phyloP scores from a whole-genome alignment of 2,797 vertebrate species.

The Sebastes nivosus region DNA sequence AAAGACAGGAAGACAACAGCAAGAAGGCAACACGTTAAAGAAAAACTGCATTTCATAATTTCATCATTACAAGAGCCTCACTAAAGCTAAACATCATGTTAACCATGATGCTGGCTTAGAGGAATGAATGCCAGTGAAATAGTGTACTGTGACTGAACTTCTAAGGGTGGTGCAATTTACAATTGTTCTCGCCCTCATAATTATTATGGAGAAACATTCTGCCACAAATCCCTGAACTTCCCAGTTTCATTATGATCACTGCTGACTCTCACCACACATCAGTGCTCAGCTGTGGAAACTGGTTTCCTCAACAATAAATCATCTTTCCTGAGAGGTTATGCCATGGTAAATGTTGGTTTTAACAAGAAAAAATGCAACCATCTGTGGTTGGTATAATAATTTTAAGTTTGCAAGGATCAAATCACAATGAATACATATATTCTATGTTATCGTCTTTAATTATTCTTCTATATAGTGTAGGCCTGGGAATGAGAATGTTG shows the following conservation, averaged over 20 bases:
- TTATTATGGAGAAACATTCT: not conserved
- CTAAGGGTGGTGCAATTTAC: not conserved
- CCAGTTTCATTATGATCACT: not conserved
- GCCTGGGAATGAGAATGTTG: not conserved
- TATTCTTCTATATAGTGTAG: not conserved
- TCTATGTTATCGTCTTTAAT: not conserved
- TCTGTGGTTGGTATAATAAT: not conserved
- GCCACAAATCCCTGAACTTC: not conserved
- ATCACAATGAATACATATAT: not conserved
- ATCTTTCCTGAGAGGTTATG: not conserved
- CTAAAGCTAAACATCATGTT: not conserved
- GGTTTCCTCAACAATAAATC: constrained; percentile 2
- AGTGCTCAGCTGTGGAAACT: not conserved
- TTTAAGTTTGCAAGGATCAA: not conserved
- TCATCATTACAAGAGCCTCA: not conserved
- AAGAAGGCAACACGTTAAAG: not conserved
- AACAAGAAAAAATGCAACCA: not conserved
- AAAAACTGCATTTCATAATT: not conserved
- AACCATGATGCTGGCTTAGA: not conserved
- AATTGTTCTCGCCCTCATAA: not conserved
- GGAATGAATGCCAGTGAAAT: not conserved
- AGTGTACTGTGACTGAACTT: not conserved
- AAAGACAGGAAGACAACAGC: not conserved
- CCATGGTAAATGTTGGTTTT: not conserved
- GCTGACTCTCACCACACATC: not conserved